Evolutionary conservation across 2,888 invertebrate species (phyloP), one percentile per base, ranked within the genome.

Genomic region (Syrista parreyssii): DNA sequence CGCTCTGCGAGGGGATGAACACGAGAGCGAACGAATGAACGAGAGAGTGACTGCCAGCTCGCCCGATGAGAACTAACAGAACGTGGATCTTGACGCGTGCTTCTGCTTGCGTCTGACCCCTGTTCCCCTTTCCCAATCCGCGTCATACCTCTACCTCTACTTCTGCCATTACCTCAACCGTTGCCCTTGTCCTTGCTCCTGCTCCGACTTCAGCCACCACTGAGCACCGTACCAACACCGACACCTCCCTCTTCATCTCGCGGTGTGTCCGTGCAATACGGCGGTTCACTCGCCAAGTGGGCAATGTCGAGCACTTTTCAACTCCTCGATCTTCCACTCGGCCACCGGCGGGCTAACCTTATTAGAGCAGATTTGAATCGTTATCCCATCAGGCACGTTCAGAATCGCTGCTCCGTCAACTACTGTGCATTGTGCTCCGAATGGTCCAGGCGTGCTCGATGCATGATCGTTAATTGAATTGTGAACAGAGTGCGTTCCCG

Each of bases 291-390:
- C 68, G 75, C 80, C 81, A 81, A 86, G 86, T 84, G 84, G 81
- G 80, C 79, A 77, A 74, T 74, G 79, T 81, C 78, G 79, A 85
- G 80, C 78, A 82, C 82, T 85, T 83, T 81, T 80, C 80, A 34
- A 73, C 74, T 80, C 75, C 81, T 84, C 81, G 76, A 79, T 79
- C 71, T 71, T 71, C 71, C 71, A 71, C 76, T 71, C 68, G 15
- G 32, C 74, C 34, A 55, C 40, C 73, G 40, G n/a, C 82, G 81
- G 82, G 84, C 86, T 88, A 89, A 88, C 89, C 83, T 89, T 88
- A 88, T 90, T 90, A 89, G 87, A 84, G 88, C 84, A 83, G 74
- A 32, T 35, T 74, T 6, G 84, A 84, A 86, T 86, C 86, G 86
- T 85, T 84, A 86, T 83, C 81, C 82, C 84, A 82, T 81, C 84